These are phyloP conservation scores for Carollia perspicillata DNA, from an alignment of 2,113 vertebrate genomes.

Conservation along the genomic window DNA sequence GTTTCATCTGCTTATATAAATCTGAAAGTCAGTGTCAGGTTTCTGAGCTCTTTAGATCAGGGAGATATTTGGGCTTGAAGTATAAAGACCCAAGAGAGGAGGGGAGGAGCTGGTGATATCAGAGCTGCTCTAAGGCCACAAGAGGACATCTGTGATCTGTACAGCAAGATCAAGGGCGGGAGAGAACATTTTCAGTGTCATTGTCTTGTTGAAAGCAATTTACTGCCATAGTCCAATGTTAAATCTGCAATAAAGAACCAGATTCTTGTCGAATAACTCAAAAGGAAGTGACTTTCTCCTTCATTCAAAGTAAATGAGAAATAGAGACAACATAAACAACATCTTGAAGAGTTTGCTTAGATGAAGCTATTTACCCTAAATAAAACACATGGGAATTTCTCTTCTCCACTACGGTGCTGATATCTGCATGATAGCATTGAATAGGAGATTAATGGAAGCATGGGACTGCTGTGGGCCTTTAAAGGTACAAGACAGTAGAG, in stretches of 20 bases:
- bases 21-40: neutral
- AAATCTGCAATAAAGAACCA: constrained; percentile 61
- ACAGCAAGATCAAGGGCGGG: constrained; percentile 16
- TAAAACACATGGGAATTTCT: neutral
- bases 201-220: constrained; percentile 59
- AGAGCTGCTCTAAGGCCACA: neutral
- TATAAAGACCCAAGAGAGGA: constrained; percentile 56
- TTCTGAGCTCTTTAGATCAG: constrained; percentile 34
- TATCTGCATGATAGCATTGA: neutral
- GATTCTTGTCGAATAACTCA: constrained; percentile 42
- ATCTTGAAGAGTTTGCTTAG: neutral
- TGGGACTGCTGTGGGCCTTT: neutral
- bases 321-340: neutral
- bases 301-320: neutral
- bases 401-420: neutral
- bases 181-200: constrained; percentile 52
- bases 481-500: neutral
- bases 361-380: neutral
- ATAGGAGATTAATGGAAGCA: neutral
- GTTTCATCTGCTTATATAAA: neutral
- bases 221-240: constrained; percentile 51
- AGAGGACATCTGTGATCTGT: constrained; percentile 61
- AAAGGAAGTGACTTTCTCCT: neutral
- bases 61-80: constrained; percentile 49
- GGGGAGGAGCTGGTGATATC: constrained; percentile 57